Base-by-base conservation (phyloP, 1,140 invertebrate genomes). In the Leptoteleia sp. region DNA sequence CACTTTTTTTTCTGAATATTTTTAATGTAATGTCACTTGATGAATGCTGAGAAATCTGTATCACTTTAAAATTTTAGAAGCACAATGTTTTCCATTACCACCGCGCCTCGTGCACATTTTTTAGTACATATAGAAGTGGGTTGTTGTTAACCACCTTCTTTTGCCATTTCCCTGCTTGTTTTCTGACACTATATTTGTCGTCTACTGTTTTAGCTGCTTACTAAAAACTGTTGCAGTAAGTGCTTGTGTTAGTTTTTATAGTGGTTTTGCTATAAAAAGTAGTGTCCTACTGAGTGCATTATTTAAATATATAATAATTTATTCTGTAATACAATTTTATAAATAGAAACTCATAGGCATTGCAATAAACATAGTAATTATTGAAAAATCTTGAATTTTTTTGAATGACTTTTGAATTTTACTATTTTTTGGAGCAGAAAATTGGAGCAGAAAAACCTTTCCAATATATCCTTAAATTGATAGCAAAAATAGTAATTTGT, bases 141-240 rank as follows among this genome's bases (percentile, higher is more conserved):
- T 55, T 59, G 37, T 31, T 35, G n/a, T n/a, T n/a, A n/a, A n/a
- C 33, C 27, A 9, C 40, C 17, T 15, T 15, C 29, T 9, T 45
- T 15, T 25, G 12, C 48, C 17, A 37, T 67, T 19, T 22, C 13
- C 12, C 6, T 9, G 40, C 50, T 55, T 54, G 48, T 67, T 4
- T 55, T 47, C 40, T 55, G 38, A 55, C 62, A 67, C 29, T 13
- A 55, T 35, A 67, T 45, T 55, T 55, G 19, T 40, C 62, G 29
- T 40, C 62, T 37, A 50, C 62, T 54, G 40, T 47, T 55, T 55
- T 55, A 67, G 29, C 1, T 37, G 50, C 40, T 29, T 50, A 45
- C 62, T 55, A 35, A 55, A 37, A 54, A 55, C 55, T 47, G 45
- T 47, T 54, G 25, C 43, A 65, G 47, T 17, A 43, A 54, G 40